These are phyloP conservation scores for Sylvietta virens DNA, from an alignment of 2,113 vertebrate genomes.

Conservation along the genomic window DNA sequence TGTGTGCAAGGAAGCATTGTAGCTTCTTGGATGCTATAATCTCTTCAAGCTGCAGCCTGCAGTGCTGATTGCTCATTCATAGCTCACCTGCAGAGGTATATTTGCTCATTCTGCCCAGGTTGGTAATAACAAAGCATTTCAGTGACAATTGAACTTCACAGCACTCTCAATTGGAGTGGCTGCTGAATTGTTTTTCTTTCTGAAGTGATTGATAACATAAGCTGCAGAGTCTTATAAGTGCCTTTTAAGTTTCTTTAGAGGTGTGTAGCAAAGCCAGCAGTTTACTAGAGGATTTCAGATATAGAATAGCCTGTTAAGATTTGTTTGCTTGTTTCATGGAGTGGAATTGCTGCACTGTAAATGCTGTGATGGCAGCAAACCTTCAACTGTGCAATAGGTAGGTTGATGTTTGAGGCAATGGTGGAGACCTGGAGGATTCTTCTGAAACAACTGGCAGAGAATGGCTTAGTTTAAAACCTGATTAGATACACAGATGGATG, in stretches of 20 bases:
- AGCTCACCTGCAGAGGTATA: slow-evolving; percentile 29
- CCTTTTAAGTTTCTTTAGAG: background rate
- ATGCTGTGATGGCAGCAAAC: background rate
- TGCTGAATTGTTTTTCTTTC: slow-evolving; percentile 22
- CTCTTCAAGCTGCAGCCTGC: slow-evolving; percentile 31
- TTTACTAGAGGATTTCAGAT: background rate
- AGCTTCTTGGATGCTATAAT: background rate
- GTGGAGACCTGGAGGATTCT: background rate
- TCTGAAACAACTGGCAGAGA: background rate
- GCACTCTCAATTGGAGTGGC: background rate
- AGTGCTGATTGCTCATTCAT: slow-evolving; percentile 32
- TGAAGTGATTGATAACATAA: slow-evolving; percentile 1
- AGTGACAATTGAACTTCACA: slow-evolving; percentile 6
- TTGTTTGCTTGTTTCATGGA: background rate
- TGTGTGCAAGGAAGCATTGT: background rate
- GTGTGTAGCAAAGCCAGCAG: background rate
- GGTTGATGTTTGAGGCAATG: background rate
- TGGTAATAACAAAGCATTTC: slow-evolving; percentile 39
- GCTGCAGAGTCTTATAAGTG: background rate
- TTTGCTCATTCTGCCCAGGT: slow-evolving; percentile 20
- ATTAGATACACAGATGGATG: background rate
- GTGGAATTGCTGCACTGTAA: background rate
- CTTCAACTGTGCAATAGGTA: background rate
- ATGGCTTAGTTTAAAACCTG: background rate
- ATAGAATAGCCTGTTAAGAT: background rate